phyloP scores from a whole-genome alignment of 2,888 invertebrate genomes.

The Pristionchus fissidentatus region DNA sequence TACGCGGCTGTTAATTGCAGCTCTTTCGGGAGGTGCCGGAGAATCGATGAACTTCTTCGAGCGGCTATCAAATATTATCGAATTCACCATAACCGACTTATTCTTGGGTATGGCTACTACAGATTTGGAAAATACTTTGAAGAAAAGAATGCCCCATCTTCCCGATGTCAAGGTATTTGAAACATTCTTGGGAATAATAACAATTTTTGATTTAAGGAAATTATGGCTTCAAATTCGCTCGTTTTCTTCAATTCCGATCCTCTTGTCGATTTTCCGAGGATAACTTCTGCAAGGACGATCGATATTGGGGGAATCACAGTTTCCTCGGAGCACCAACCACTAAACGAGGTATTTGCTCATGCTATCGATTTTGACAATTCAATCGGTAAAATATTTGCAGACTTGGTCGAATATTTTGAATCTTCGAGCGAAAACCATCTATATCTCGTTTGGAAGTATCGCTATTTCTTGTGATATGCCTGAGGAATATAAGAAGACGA shows the following conservation, averaged over 20 bases:
- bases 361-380: background rate
- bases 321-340: background rate
- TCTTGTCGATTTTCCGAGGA: slow-evolving; percentile 64
- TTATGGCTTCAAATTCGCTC: slow-evolving; percentile 55
- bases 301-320: slow-evolving; percentile 62
- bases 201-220: slow-evolving; percentile 47
- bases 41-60: slow-evolving; percentile 10
- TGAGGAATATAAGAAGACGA: slow-evolving; percentile 51
- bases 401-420: slow-evolving; percentile 34
- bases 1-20: background rate
- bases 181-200: background rate
- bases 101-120: background rate
- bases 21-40: background rate
- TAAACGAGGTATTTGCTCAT: background rate
- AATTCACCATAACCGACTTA: background rate
- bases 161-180: background rate
- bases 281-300: slow-evolving; percentile 58
- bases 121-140: background rate
- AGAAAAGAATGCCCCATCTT: background rate
- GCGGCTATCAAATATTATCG: background rate
- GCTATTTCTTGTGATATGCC: slow-evolving; percentile 58
- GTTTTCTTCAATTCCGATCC: slow-evolving; percentile 62
- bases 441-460: slow-evolving; percentile 60
- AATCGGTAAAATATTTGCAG: background rate
- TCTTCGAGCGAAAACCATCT: slow-evolving; percentile 41